A percentile compares a stretch with the other conserved stretches of the same genome.
These are phyloP conservation scores for Anniella stebbinsi DNA, from an alignment of 2,797 vertebrate species.

Conservation along the genomic window DNA sequence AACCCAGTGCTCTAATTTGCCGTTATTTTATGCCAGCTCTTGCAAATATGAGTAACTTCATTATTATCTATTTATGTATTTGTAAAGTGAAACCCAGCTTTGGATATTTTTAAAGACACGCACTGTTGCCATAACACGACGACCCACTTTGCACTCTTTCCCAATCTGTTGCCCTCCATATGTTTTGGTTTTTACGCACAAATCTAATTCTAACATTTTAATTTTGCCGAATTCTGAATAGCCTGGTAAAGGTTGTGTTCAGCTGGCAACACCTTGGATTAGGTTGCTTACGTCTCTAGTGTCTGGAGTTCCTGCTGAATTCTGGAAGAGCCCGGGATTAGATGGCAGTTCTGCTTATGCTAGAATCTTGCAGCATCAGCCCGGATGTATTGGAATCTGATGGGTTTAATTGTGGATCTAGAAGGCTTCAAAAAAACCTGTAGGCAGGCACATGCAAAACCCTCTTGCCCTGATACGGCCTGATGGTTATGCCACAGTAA, in stretches of 20 bases:
- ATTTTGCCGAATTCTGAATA: neutral
- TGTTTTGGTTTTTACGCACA: neutral
- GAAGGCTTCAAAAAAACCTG: neutral
- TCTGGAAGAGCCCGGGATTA: neutral
- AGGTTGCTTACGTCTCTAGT: conserved; percentile 69
- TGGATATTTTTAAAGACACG: neutral
- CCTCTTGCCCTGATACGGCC: neutral
- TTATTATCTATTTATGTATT: neutral
- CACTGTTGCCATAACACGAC: neutral
- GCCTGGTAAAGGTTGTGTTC: conserved; percentile 13
- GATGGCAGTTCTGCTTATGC: neutral
- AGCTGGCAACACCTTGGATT: conserved; percentile 59
- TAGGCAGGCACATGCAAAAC: neutral
- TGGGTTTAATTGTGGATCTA: neutral
- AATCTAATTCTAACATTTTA: neutral
- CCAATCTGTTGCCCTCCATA: neutral
- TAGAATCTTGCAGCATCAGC: neutral
- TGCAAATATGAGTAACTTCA: neutral
- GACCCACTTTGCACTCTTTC: neutral
- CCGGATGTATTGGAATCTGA: neutral
- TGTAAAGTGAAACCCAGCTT: neutral
- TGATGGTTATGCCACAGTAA: neutral
- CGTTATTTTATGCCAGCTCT: neutral
- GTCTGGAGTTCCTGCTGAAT: conserved; percentile 11
- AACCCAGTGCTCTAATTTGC: neutral